Conservation (phyloP, 30 jellyfish, hydroid and myxozoan genomes). For the Euphysa ruthae region DNA sequence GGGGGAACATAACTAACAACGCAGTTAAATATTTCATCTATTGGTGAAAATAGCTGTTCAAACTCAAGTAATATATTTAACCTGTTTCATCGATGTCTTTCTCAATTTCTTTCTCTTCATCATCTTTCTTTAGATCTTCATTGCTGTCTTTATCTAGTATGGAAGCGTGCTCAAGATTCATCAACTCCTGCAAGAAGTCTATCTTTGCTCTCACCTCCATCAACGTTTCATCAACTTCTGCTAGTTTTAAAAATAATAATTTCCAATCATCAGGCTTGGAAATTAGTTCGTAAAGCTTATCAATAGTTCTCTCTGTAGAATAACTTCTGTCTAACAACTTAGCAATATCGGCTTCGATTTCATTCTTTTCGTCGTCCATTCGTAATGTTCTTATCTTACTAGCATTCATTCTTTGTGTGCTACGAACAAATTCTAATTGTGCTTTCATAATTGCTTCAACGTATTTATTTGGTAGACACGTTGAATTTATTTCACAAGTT, state of each 20-base stretch:
- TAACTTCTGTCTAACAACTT: not conserved
- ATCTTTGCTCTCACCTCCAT: conserved; percentile 32
- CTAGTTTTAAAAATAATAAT: conserved; percentile 13
- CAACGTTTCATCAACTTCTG: conserved; percentile 41
- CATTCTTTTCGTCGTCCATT: conserved; percentile 9
- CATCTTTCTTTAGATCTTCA: too few species aligned
- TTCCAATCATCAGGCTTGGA: not conserved
- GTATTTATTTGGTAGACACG: conserved; percentile 5
- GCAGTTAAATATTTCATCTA: too few species aligned
- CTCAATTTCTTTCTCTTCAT: too few species aligned
- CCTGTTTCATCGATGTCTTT: too few species aligned
- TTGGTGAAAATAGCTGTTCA: too few species aligned
- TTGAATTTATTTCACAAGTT: not conserved
- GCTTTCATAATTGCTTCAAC: conserved; percentile 16
- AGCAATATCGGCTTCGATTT: not conserved
- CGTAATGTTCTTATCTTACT: not conserved
- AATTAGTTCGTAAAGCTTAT: not conserved
- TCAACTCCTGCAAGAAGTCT: not conserved
- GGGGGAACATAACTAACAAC: too few species aligned
- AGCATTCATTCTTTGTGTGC: not conserved
- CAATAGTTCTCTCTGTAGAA: not conserved
- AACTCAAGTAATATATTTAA: too few species aligned
- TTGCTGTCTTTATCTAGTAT: too few species aligned
- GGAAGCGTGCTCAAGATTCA: not conserved
- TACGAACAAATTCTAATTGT: not conserved